These are phyloP conservation scores for Trinorchestia longiramus DNA, from an alignment of 1,140 invertebrate genomes.

Conservation along the genomic window DNA sequence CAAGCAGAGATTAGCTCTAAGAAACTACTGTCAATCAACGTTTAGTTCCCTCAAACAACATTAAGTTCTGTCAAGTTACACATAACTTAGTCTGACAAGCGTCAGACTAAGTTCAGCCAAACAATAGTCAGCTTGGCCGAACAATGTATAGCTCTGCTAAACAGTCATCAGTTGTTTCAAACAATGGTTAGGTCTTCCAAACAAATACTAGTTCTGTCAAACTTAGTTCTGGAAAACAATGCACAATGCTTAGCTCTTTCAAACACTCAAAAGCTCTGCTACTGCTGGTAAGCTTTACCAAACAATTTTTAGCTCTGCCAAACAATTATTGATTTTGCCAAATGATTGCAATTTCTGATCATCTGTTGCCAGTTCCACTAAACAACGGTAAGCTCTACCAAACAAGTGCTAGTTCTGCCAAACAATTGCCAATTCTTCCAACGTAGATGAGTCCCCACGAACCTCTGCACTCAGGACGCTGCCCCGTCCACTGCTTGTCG, in stretches of 20 bases:
- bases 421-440: not conserved
- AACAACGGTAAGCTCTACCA: not conserved
- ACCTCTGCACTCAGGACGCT: constrained; percentile 66
- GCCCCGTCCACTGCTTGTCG: constrained; percentile 89
- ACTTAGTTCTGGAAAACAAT: too few relatives aligned
- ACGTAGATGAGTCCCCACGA: constrained; percentile 68
- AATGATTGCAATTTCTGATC: too few relatives aligned
- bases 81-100: too few relatives aligned
- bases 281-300: too few relatives aligned
- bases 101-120: not conserved
- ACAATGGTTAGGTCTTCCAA: not conserved
- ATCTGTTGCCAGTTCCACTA: not conserved
- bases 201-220: not conserved
- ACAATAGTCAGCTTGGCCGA: not conserved
- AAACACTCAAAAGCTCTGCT: too few relatives aligned
- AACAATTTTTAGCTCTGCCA: not conserved
- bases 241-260: too few relatives aligned
- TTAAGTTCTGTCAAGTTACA: not conserved
- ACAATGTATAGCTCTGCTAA: not conserved
- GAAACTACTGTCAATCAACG: not conserved
- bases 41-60: not conserved
- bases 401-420: not conserved
- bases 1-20: not conserved
- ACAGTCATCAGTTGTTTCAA: not conserved
- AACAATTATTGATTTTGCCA: not conserved